phyloP scores from a whole-genome alignment of 2,888 invertebrate species.

The Drosophila suboccidentalis region DNA sequence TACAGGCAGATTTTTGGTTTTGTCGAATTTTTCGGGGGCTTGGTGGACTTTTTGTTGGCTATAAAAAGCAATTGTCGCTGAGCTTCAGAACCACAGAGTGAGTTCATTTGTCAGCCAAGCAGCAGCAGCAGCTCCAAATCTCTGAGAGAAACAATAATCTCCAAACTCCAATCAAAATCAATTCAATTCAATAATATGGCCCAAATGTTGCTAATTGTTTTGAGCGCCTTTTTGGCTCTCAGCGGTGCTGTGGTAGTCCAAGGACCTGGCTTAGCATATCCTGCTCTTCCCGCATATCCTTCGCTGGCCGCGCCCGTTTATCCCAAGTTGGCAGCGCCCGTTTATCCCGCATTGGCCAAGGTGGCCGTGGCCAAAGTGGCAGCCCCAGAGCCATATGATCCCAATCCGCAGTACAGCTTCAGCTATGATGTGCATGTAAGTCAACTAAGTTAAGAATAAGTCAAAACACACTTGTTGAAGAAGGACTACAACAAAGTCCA shows the following conservation, averaged over 20 bases:
- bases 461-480: no score
- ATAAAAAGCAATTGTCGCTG: conserved; percentile 82
- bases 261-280: conserved; percentile 68
- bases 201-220: conserved; percentile 82
- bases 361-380: conserved; percentile 82
- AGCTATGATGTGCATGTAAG: conserved; percentile 87
- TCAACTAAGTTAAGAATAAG: conserved; percentile 17
- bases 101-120: conserved; percentile 83
- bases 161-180: conserved; percentile 9
- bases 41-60: conserved; percentile 46
- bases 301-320: conserved; percentile 48
- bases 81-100: conserved; percentile 83
- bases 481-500: no score
- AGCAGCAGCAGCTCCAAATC: conserved; percentile 59
- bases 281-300: conserved; percentile 66
- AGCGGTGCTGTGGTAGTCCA: conserved; percentile 82
- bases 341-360: conserved; percentile 72
- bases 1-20: conserved; percentile 64
- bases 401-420: conserved; percentile 87
- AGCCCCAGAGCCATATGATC: conserved; percentile 85
- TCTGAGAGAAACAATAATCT: neutral
- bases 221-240: conserved; percentile 81
- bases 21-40: conserved; percentile 52
- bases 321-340: conserved; percentile 67
- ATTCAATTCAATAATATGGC: conserved; percentile 72